phyloP scores from a whole-genome alignment of 2,797 vertebrate species.

The Heliangelus exortis region DNA sequence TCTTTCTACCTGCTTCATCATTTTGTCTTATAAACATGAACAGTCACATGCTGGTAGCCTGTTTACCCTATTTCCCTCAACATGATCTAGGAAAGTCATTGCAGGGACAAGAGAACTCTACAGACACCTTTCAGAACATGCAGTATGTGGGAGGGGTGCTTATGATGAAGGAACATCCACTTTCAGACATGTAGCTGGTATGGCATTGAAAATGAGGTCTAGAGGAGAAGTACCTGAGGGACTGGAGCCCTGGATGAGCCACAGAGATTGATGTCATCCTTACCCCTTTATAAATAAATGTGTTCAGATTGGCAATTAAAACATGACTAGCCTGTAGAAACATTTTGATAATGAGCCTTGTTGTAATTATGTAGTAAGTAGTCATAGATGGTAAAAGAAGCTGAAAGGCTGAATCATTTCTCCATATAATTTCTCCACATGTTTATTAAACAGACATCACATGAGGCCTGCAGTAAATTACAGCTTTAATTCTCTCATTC shows the following conservation, averaged over 20 bases:
- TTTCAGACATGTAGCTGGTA: accelerated
- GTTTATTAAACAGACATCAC: not conserved
- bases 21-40: not conserved
- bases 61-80: not conserved
- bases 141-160: not conserved
- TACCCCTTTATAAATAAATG: not conserved
- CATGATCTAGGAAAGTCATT: not conserved
- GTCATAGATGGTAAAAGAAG: not conserved
- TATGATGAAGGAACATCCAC: not conserved
- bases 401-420: not conserved
- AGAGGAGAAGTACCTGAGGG: not conserved
- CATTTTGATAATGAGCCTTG: not conserved
- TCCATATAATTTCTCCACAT: not conserved
- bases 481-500: not conserved
- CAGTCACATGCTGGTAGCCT: not conserved
- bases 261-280: not conserved
- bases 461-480: not conserved
- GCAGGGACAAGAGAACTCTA: not conserved
- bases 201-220: not conserved
- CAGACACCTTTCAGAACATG: not conserved
- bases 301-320: not conserved
- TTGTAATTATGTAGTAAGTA: not conserved
- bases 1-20: not conserved
- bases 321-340: not conserved
- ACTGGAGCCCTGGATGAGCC: not conserved